Conservation (phyloP, 2,888 invertebrate species). For the Polydesmus complanatus region DNA sequence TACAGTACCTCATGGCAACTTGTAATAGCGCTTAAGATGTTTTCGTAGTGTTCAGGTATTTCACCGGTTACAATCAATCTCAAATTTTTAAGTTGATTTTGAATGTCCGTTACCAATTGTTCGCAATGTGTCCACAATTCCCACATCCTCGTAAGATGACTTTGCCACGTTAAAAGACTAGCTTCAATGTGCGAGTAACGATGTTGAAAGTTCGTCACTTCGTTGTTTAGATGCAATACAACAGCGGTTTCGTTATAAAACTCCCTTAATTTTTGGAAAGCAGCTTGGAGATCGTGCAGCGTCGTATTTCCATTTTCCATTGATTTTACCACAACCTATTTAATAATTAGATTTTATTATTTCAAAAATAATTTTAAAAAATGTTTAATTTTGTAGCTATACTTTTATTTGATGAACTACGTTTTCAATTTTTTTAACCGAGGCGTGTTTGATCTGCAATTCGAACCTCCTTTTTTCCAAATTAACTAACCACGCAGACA, state of each 20-base stretch:
- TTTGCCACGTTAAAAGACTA: slow-evolving; percentile 65
- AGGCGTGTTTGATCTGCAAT: slow-evolving; percentile 64
- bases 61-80: slow-evolving; percentile 13
- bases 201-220: slow-evolving; percentile 60
- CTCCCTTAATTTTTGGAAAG: slow-evolving; percentile 38
- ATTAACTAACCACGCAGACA: slow-evolving; percentile 65
- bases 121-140: slow-evolving; percentile 17
- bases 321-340: slow-evolving; percentile 44
- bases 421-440: slow-evolving; percentile 52
- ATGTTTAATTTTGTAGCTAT: too few species aligned
- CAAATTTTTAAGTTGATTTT: slow-evolving; percentile 15
- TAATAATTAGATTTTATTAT: too few species aligned
- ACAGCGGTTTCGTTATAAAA: slow-evolving; percentile 53
- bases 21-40: slow-evolving; percentile 8
- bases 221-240: slow-evolving; percentile 64
- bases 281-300: slow-evolving; percentile 45
- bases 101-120: slow-evolving; percentile 17
- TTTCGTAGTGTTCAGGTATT: slow-evolving; percentile 14
- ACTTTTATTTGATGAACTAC: slow-evolving; percentile 18
- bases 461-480: slow-evolving; percentile 63
- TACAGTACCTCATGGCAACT: slow-evolving; percentile 16
- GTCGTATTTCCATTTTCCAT: slow-evolving; percentile 54
- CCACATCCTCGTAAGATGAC: slow-evolving; percentile 46
- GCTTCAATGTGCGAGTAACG: slow-evolving; percentile 65
- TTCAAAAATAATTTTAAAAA: too few species aligned